Evolutionary conservation across 1,140 invertebrate species (phyloP), one percentile per base, ranked within the genome.

Genomic region (Aphis gossypii): DNA sequence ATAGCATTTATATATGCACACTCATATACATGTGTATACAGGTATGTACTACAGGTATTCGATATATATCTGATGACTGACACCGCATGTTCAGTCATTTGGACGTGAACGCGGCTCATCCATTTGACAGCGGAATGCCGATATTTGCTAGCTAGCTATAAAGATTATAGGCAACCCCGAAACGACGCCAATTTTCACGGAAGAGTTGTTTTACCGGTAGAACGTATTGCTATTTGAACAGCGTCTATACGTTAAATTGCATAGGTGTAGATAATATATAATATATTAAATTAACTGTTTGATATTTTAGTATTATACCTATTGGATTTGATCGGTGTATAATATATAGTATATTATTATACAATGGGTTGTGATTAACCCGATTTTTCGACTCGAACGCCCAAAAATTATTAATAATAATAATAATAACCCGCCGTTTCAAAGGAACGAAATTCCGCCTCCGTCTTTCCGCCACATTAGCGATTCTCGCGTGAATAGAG

Each of bases 301-400:
- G 44, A 87, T n/a, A n/a, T 86, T 86, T 44, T 86, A 44, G 23
- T 76, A 18, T 84, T 84, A 41, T 41, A 9, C 41, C 23, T 30
- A 41, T 0, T 11, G 3, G 11, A 46, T 88, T 88, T 48, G 11
- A 11, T 86, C 46, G 5, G 23, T 0, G 41, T 44, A 14, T 84
- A 44, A 14, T 84, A 44, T 44, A 25, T 38, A 60, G 30, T 30
- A 30, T n/a, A n/a, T 14, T 14, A n/a, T 51, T 51, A n/a, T 68
- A 68, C 60, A 76, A 46, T 46, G 84, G 83, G 35, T 38, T 35
- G 38, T 30, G 86, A 48, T 88, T 48, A 88, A 88, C 30, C 86
- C 30, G 86, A 87, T 88, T 88, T 46, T n/a, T n/a, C 46, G 8
- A 84, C 86, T 48, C 41, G 30, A 88, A 88, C 86, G 86, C 46